Base-by-base conservation (phyloP, 1,140 invertebrate species). In the Brachionus rubens region DNA sequence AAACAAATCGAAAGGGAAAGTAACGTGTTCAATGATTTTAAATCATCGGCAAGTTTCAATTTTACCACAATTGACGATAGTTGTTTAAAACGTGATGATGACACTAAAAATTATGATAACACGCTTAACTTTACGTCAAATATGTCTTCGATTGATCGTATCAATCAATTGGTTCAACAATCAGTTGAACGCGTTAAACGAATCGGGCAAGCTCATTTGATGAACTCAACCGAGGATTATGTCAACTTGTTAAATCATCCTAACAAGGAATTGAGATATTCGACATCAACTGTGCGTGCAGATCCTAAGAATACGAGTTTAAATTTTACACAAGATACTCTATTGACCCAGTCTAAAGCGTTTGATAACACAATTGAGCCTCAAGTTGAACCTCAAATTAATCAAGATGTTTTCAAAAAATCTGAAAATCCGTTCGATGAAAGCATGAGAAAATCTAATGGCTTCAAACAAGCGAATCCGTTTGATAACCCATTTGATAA, bases 121-220 rank as follows among this genome's bases (percentile, higher is more conserved):
- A 43, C 59, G 1, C 19, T 65, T n/a, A 59, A 59, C 36, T 59
- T 59, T 59, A 33, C 54, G 7, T 59, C 54, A 0, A 36, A 41
- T 36, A n/a, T 59, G 14, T 59, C 54, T n/a, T n/a, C n/a, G n/a
- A n/a, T n/a, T 3, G 59, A 65, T 41, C 59, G 40, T 10, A 65
- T 65, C 12, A 24, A 65, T 14, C 36, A 65, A 41, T 7, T 65
- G 1, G 41, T 65, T 43, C 59, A 65, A 14, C 59, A 65, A 46
- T 65, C 59, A 24, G 59, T 65, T 41, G 59, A 65, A 43, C 40
- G 59, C 19, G 59, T 46, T 21, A 65, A 65, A n/a, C 40, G 59
- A 41, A 65, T 65, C 12, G 59, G 59, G 21, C 59, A 65, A 65
- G 21, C 59, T 65, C 59, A 65, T 26, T 43, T 65, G 12, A 40